Evolutionary conservation across 2,797 vertebrate species (phyloP).

Genomic region (Lagocephalus sceleratus): DNA sequence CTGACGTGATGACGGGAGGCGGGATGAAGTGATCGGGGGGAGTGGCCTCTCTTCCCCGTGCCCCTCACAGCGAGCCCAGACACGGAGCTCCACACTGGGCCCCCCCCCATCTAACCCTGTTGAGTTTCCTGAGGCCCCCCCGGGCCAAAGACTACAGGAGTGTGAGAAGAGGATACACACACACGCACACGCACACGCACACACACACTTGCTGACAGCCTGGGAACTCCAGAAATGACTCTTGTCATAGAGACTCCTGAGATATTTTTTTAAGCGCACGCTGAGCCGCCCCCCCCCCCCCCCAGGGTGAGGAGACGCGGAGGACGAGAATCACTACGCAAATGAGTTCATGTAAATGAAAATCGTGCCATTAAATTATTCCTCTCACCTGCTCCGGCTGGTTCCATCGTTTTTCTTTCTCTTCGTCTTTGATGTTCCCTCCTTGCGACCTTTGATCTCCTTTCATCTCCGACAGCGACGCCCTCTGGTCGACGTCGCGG

Average conservation of each 20-base stretch:
- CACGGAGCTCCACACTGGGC: conserved; percentile 27
- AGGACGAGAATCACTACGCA: conserved; percentile 13
- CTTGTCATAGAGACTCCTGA: conserved; percentile 2
- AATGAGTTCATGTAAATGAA: conserved; percentile 58
- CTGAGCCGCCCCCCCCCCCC: conserved; percentile 3
- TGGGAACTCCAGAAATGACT: conserved; percentile 40
- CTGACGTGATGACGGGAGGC: conserved; percentile 6
- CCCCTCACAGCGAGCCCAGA: conserved; percentile 36
- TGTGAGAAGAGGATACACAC: conserved; percentile 43
- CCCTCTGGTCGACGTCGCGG: too few species aligned
- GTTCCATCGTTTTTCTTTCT: background rate
- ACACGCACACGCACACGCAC: conserved; percentile 37
- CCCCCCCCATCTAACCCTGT: background rate
- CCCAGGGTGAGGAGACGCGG: conserved; percentile 10
- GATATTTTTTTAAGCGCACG: conserved; percentile 2
- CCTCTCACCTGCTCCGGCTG: conserved; percentile 25
- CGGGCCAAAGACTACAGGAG: conserved; percentile 12
- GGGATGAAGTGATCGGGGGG: conserved; percentile 8
- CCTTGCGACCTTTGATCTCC: background rate
- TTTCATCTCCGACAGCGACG: background rate
- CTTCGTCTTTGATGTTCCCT: background rate
- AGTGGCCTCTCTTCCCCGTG: conserved; percentile 18
- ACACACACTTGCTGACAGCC: conserved; percentile 36
- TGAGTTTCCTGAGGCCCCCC: conserved; percentile 24
- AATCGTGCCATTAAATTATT: conserved; percentile 69